A percentile compares a stretch with the other conserved stretches of the same genome.
Conservation (phyloP, 2,113 vertebrate genomes). For the Tinamus guttatus region DNA sequence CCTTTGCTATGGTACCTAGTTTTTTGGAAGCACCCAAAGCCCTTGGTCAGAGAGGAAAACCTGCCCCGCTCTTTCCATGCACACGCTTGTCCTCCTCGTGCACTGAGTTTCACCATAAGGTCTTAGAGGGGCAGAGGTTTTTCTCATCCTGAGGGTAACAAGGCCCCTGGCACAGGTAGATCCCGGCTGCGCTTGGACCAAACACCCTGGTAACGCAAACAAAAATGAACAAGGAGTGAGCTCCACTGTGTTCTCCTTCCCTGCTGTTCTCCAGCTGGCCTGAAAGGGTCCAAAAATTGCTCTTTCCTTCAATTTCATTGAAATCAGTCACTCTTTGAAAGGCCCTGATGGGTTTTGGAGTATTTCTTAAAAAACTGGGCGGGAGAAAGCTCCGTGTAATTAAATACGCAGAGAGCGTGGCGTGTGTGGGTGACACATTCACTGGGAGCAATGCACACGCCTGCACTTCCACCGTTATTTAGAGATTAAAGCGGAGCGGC, state of each 20-base stretch:
- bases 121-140: background rate
- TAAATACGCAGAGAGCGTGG: conserved; percentile 18
- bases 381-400: background rate
- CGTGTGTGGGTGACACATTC: conserved; percentile 33
- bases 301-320: background rate
- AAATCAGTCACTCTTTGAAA: background rate
- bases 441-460: conserved; percentile 25
- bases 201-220: background rate
- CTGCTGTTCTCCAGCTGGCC: background rate
- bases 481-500: conserved; percentile 30
- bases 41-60: background rate
- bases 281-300: background rate
- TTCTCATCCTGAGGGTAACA: background rate
- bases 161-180: accelerated
- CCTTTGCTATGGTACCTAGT: accelerated
- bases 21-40: background rate
- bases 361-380: conserved; percentile 20
- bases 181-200: background rate
- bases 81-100: accelerated
- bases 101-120: accelerated
- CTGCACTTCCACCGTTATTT: conserved; percentile 46
- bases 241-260: background rate
- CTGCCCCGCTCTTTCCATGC: background rate
- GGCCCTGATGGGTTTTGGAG: background rate
- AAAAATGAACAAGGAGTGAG: background rate